These are phyloP conservation scores for Gallirallus australis DNA, from an alignment of 2,797 vertebrate species.

Conservation along the genomic window DNA sequence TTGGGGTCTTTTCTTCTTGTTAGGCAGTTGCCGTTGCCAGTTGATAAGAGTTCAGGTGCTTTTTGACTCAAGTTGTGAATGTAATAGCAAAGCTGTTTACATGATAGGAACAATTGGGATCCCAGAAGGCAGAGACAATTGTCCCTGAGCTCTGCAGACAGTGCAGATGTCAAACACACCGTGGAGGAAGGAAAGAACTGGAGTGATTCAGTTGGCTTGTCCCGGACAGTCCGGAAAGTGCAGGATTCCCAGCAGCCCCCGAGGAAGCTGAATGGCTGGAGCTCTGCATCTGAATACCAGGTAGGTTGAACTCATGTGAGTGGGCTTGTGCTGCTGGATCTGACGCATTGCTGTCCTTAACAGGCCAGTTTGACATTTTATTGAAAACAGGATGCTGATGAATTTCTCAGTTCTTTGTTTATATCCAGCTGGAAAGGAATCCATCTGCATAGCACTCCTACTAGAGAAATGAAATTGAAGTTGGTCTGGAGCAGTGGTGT, in stretches of 20 bases:
- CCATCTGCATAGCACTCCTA: neutral
- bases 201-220: conserved; percentile 48
- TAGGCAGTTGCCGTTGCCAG: neutral
- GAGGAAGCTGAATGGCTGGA: conserved; percentile 87
- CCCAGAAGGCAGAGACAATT: conserved; percentile 85
- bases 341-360: rapidly evolving
- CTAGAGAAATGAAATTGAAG: neutral
- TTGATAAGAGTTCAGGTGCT: neutral
- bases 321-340: neutral
- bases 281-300: conserved; percentile 83
- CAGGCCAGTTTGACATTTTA: neutral
- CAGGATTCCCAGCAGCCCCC: conserved; percentile 79
- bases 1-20: neutral
- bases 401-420: neutral
- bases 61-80: neutral
- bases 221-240: conserved; percentile 78
- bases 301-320: conserved; percentile 49
- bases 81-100: neutral
- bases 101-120: conserved; percentile 87
- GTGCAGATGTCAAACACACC: conserved; percentile 82
- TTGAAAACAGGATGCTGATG: neutral
- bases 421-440: neutral
- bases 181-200: conserved; percentile 85
- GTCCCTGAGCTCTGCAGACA: conserved; percentile 88
- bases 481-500: neutral